phyloP scores from a whole-genome alignment of 2,797 vertebrate species.

The Dicrostonyx torquatus region DNA sequence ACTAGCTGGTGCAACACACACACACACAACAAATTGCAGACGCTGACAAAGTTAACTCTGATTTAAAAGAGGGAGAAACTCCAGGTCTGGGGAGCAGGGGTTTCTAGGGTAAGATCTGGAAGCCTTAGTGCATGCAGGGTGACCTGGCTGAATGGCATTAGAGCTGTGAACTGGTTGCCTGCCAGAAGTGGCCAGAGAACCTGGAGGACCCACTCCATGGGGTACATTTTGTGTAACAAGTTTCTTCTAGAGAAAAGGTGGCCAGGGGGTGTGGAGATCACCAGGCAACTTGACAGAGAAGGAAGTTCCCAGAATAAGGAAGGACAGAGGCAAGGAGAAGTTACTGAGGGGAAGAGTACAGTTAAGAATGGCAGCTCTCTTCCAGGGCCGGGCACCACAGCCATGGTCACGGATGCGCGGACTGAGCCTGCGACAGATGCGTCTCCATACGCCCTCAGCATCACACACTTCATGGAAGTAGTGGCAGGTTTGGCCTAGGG shows the following conservation, averaged over 20 bases:
- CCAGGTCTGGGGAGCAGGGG: background rate
- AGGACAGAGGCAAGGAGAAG: slow-evolving; percentile 21
- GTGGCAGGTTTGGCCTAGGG: slow-evolving; percentile 83
- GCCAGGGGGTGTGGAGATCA: background rate
- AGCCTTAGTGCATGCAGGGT: background rate
- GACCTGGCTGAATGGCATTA: background rate
- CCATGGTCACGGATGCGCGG: slow-evolving; percentile 67
- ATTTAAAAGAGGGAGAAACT: background rate
- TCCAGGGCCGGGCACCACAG: slow-evolving; percentile 80
- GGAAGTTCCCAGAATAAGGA: slow-evolving; percentile 19
- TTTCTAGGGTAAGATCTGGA: background rate
- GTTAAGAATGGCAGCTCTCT: slow-evolving; percentile 85
- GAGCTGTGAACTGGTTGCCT: background rate
- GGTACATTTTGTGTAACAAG: background rate
- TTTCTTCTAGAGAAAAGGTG: slow-evolving; percentile 26
- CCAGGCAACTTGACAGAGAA: background rate
- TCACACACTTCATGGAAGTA: slow-evolving; percentile 83
- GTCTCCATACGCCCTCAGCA: slow-evolving; percentile 82
- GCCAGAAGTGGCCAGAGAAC: background rate
- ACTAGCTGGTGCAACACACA: background rate
- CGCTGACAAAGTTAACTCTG: background rate
- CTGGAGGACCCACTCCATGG: background rate
- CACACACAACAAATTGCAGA: background rate
- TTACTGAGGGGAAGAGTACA: slow-evolving; percentile 75
- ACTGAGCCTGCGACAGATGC: slow-evolving; percentile 76